Base-by-base conservation (phyloP, 2,797 vertebrate species). In the Propithecus deckenii region DNA sequence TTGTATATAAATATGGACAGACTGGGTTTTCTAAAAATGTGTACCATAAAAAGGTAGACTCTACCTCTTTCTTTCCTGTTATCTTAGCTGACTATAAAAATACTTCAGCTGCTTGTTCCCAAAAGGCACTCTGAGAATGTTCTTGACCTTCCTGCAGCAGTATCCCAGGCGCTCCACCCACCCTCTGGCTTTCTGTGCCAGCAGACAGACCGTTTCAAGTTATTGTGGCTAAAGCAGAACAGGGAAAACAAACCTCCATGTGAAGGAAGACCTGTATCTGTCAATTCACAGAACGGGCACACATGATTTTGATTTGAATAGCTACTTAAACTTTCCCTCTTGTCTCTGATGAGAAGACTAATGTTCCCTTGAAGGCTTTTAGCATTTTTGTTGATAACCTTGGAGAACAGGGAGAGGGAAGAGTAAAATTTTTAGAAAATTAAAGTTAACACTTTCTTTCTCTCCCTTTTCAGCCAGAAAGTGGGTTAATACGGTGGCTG, bases 21-120 rank as follows among this genome's bases (percentile, higher is more conserved):
- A 3, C 41, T 81, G 50, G 84, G 1, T 91, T 41, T 52, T 97
- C 96, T 96, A 86, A 79, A 76, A 83, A 14, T 55, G 23, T 30
- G 1, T 25, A 86, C 74, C 87, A 52, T 48, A 91, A 94, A 96
- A 95, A 61, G 14, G 18, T 81, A 72, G 78, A 69, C 71, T 75
- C 46, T 86, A 80, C 91, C 76, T 96, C 80, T 5, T 76, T 90
- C 89, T 97, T 96, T 95, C 74, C 86, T 94, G 86, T 96, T 80
- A 59, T 95, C 87, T 96, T 91, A 97, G 85, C 91, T 95, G 85
- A 91, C 86, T 92, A 78, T 78, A 97, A 98, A 86, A 92, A 97
- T 61, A 95, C 35, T 76, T 91, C 61, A 86, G 86, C 76, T 88
- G 88, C 15, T 71, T 59, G 20, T 72, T 90, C 22, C 48, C 83